Base-by-base conservation (phyloP, 2,113 vertebrate species). In the Danionella cerebrum region DNA sequence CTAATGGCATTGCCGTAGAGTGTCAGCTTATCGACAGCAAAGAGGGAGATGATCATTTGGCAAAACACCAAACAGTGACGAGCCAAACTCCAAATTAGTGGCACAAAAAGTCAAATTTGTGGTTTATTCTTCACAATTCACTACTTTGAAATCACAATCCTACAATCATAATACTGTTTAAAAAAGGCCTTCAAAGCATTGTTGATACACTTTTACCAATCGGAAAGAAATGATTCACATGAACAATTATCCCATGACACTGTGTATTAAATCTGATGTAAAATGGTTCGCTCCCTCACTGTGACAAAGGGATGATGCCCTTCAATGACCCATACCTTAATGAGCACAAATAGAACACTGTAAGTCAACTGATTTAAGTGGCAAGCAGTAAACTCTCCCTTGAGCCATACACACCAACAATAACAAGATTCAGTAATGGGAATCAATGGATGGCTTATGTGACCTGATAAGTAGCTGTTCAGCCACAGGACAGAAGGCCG, bases 311-410 rank as follows among this genome's bases (percentile, higher is more conserved):
- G 18, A 38, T 18, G 18, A 39, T 63, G 36, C 45, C 64, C 77
- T 78, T 35, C 47, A 45, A 48, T 45, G 67, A 70, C 67, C 27
- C 14, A 7, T 24, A 24, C 16, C 52, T 58, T 74, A 70, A 74
- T 65, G 63, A 57, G 60, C 67, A 52, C 67, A 65, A 69, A 69
- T 74, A 62, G 35, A 74, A 52, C 59, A 58, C n/a, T 58, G 44
- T 69, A 74, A 74, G 60, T 65, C 64, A 35, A 67, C 54, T 41
- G 73, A 72, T 78, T 60, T 65, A 73, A 73, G 63, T 67, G 67
- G 58, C 25, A 51, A 63, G 64, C 48, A 39, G 36, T 69, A 71
- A 78, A 65, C 51, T 70, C 59, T 50, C 66, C 51, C 52, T 67
- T 64, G 42, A 70, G 76, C 65, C 44, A 57, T 38, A 38, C 57